Conservation (phyloP, 37 sponge, comb jelly and placozoan genomes). For the Agelas oroides region DNA sequence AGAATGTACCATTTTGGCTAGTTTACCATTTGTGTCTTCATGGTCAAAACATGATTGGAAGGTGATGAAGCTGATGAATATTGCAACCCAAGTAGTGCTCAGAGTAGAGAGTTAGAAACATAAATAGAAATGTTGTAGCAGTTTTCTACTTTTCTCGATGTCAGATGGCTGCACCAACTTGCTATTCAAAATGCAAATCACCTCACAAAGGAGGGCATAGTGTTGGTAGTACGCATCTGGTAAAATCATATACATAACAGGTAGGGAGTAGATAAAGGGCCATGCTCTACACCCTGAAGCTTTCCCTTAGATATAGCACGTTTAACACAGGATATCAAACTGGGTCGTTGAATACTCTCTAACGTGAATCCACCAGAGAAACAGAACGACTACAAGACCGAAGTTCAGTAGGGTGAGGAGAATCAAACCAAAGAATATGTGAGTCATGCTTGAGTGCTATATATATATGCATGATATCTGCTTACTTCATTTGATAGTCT, state of each 20-base stretch:
- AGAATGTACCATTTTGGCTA: constrained; percentile 4
- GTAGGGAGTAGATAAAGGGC: background rate
- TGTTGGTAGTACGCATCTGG: background rate
- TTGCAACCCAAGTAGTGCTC: background rate
- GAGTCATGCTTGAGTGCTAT: too few species aligned
- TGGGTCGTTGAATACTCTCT: background rate
- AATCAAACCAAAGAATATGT: constrained; percentile 21
- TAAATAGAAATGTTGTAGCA: constrained; percentile 1
- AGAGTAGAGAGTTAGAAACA: background rate
- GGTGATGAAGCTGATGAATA: constrained; percentile 1
- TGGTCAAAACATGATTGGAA: constrained; percentile 10
- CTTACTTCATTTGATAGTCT: too few species aligned
- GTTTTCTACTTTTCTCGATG: background rate
- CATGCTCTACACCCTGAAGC: background rate
- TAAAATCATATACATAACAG: background rate
- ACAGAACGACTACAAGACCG: background rate
- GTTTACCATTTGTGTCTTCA: background rate
- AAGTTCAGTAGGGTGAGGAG: background rate
- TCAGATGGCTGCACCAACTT: background rate
- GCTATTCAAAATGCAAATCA: background rate
- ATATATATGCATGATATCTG: too few species aligned
- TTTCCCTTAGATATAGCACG: background rate
- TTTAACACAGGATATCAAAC: background rate
- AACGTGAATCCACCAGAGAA: background rate
- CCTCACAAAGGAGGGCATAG: background rate